Evolutionary conservation across 2,797 vertebrate species (phyloP).

Genomic region (Coendou prehensilis): DNA sequence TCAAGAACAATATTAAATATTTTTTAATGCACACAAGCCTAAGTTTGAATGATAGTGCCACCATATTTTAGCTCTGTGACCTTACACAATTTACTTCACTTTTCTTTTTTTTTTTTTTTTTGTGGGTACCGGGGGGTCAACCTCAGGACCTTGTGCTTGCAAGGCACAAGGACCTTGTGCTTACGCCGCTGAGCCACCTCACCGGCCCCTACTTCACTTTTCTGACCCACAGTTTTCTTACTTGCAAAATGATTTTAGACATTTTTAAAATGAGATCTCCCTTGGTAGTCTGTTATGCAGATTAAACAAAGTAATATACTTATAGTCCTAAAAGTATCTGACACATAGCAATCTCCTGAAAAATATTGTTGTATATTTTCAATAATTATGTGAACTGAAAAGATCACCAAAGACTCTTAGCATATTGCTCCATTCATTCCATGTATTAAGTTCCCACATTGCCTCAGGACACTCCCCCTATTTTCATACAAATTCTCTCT

Average conservation of each 20-base stretch:
- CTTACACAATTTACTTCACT: not conserved
- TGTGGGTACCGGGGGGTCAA: too few species aligned
- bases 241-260: not conserved
- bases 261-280: not conserved
- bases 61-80: not conserved
- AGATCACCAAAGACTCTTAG: not conserved
- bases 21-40: not conserved
- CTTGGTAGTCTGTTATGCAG: not conserved
- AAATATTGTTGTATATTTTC: not conserved
- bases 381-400: not conserved
- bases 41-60: not conserved
- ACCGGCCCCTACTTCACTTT: not conserved
- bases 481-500: not conserved
- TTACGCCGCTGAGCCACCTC: too few species aligned
- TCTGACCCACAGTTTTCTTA: slow-evolving; percentile 23
- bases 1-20: not conserved
- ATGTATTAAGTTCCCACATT: not conserved
- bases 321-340: not conserved
- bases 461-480: not conserved
- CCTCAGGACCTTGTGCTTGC: too few species aligned
- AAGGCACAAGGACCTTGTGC: too few species aligned
- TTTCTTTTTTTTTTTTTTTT: not conserved
- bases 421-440: not conserved
- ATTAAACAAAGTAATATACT: not conserved
- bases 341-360: not conserved